These are phyloP conservation scores for Ibidorhyncha struthersii DNA, from an alignment of 2,113 vertebrate species.

Conservation along the genomic window DNA sequence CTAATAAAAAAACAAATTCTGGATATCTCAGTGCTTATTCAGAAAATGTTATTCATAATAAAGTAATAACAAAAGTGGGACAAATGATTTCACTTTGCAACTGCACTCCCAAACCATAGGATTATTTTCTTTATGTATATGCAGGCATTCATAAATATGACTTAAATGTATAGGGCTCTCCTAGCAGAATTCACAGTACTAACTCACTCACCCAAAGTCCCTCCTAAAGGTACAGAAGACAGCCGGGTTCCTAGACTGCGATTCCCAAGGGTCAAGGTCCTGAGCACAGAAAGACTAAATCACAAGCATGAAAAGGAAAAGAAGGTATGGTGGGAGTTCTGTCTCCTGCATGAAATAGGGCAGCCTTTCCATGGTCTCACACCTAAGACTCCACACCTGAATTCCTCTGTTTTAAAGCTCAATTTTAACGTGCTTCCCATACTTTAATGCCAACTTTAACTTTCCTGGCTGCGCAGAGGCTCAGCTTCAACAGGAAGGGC, in stretches of 20 bases:
- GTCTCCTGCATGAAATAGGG: background rate
- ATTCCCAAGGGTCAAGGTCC: background rate
- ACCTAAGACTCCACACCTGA: background rate
- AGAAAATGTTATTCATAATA: background rate
- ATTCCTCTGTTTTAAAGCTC: background rate
- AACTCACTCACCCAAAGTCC: background rate
- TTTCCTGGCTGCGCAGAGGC: background rate
- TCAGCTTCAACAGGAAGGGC: background rate
- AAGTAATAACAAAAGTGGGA: background rate
- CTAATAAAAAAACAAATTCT: background rate
- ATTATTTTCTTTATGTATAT: background rate
- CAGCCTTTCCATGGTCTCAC: background rate
- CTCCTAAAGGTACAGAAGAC: background rate
- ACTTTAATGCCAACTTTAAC: background rate
- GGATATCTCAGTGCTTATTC: background rate
- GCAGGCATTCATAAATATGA: background rate
- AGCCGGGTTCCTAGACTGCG: background rate
- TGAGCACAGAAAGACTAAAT: background rate
- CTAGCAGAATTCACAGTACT: background rate
- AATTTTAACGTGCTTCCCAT: background rate
- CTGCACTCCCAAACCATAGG: background rate
- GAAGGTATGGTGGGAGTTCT: background rate
- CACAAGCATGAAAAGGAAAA: background rate
- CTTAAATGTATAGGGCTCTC: background rate
- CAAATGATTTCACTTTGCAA: background rate